Conservation (phyloP, 2,888 invertebrate species). For the Noctua janthina region DNA sequence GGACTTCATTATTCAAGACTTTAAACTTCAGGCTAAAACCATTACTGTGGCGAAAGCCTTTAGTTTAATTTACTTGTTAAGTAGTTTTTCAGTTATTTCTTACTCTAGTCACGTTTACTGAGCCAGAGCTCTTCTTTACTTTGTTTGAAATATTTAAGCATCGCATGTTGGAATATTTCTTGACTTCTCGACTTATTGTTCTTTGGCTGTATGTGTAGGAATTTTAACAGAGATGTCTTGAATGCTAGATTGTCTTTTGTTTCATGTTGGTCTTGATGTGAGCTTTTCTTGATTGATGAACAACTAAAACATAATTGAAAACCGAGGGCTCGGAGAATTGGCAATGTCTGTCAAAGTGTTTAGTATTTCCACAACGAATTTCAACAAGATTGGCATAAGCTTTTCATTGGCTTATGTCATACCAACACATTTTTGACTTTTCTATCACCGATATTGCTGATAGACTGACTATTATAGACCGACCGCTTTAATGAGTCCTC, state of each 20-base stretch:
- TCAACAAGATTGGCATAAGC: not conserved
- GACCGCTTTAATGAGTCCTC: too few relatives aligned
- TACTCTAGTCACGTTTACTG: slow-evolving; percentile 55
- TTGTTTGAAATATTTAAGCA: slow-evolving; percentile 45
- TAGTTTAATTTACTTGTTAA: slow-evolving; percentile 60
- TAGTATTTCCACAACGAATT: not conserved
- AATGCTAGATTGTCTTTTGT: not conserved
- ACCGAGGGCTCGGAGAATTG: not conserved
- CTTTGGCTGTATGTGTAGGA: slow-evolving; percentile 5
- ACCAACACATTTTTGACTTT: not conserved
- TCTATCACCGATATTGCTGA: not conserved
- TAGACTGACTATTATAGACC: not conserved
- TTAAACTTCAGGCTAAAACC: slow-evolving; percentile 52
- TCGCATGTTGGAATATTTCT: slow-evolving; percentile 40
- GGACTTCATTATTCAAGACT: slow-evolving; percentile 57
- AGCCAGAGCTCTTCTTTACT: slow-evolving; percentile 19
- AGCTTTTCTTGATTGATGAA: not conserved
- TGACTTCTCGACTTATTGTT: slow-evolving; percentile 31
- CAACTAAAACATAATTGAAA: not conserved
- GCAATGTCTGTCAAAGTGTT: not conserved
- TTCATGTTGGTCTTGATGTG: not conserved
- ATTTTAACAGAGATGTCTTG: not conserved
- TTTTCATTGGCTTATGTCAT: not conserved
- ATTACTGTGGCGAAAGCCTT: slow-evolving; percentile 45
- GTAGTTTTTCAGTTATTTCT: slow-evolving; percentile 60